These are phyloP conservation scores for Goniozus legneri DNA, from an alignment of 1,140 invertebrate genomes.

Conservation along the genomic window DNA sequence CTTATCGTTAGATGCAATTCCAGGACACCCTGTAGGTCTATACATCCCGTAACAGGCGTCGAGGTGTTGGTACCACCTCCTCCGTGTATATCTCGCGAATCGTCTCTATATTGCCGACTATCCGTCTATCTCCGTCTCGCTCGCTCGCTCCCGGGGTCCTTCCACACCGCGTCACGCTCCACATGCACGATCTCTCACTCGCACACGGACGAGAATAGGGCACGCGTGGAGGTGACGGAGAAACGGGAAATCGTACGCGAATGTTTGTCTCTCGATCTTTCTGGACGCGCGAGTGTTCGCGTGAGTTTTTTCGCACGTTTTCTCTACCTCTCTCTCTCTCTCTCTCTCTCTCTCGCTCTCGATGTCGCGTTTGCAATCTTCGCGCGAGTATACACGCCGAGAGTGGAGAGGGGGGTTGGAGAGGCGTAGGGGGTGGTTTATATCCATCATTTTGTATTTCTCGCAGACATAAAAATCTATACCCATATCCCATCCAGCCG, in stretches of 20 bases:
- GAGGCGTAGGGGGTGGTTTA: conserved; percentile 36
- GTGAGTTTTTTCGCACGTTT: neutral
- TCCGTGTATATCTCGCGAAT: neutral
- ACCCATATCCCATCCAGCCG: conserved; percentile 29
- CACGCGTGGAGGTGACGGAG: too few relatives aligned
- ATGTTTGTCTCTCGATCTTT: too few relatives aligned
- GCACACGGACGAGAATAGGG: too few relatives aligned
- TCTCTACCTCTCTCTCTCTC: neutral
- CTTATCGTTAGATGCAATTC: too few relatives aligned
- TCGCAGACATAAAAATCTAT: conserved; percentile 50
- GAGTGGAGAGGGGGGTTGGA: neutral
- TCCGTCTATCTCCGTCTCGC: conserved; percentile 1
- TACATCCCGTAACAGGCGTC: too few relatives aligned
- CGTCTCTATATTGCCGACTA: neutral
- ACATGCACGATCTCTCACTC: neutral
- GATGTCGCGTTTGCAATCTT: neutral
- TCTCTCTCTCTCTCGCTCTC: neutral
- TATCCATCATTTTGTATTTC: conserved; percentile 54
- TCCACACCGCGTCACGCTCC: neutral
- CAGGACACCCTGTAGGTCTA: too few relatives aligned
- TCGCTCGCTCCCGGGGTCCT: conserved; percentile 5
- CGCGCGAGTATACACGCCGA: neutral
- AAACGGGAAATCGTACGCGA: too few relatives aligned
- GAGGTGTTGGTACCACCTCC: too few relatives aligned
- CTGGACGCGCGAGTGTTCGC: neutral